These are phyloP conservation scores for Xiphophorus maculatus DNA, from an alignment of 2,113 vertebrate genomes.

Conservation along the genomic window DNA sequence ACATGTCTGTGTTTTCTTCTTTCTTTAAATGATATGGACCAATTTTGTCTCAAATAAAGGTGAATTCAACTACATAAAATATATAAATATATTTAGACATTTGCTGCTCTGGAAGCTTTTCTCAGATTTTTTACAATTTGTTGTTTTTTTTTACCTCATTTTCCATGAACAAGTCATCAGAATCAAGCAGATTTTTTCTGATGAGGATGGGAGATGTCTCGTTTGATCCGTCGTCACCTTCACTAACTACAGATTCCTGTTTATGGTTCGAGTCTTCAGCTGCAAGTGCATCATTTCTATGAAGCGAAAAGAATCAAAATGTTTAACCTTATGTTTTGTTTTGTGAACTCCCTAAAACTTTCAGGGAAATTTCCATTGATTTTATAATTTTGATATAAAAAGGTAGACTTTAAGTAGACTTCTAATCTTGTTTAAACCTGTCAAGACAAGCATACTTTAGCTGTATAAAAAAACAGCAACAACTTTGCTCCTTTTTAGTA, in stretches of 20 bases:
- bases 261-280: not conserved
- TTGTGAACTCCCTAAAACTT: no score
- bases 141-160: constrained; percentile 40
- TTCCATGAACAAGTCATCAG: not conserved
- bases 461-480: no score
- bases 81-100: not conserved
- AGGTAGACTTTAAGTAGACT: no score
- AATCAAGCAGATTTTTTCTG: not conserved
- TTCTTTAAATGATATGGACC: no score
- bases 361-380: no score
- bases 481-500: no score
- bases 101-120: not conserved
- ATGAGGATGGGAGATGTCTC: not conserved
- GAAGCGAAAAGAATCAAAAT: not conserved
- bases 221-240: not conserved
- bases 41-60: no score
- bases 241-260: constrained; percentile 3
- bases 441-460: no score
- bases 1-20: no score
- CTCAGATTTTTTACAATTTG: no score
- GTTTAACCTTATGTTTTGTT: not conserved
- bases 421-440: no score
- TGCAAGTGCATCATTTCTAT: not conserved
- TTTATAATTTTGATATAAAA: no score
- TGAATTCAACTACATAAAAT: not conserved